These are phyloP conservation scores for Heliconius cydno DNA, from an alignment of 2,888 invertebrate genomes.

Conservation along the genomic window DNA sequence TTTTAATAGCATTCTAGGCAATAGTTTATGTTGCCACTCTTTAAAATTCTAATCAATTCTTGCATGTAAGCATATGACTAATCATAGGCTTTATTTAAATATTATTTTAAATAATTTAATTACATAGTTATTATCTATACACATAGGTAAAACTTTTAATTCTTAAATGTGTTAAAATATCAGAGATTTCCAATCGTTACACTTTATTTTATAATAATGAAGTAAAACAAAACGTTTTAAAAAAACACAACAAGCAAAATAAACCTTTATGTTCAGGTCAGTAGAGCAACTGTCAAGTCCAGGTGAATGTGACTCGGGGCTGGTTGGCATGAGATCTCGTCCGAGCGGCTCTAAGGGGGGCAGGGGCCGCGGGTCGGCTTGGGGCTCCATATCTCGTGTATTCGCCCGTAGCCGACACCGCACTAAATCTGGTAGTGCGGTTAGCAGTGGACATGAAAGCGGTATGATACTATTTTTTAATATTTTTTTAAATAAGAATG, in stretches of 20 bases:
- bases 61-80: too few species aligned
- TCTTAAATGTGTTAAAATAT: too few species aligned
- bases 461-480: constrained; percentile 65
- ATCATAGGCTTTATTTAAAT: too few species aligned
- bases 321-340: constrained; percentile 76
- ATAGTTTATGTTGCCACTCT: too few species aligned
- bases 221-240: not conserved
- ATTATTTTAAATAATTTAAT: too few species aligned
- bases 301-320: constrained; percentile 87
- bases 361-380: constrained; percentile 89
- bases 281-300: constrained; percentile 93
- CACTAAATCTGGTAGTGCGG: constrained; percentile 87
- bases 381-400: constrained; percentile 96
- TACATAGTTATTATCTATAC: too few species aligned
- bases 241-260: not conserved
- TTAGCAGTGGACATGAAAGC: constrained; percentile 86
- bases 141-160: too few species aligned
- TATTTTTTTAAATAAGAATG: not conserved
- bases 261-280: constrained; percentile 75
- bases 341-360: constrained; percentile 72
- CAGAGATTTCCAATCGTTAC: too few species aligned
- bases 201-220: too few species aligned
- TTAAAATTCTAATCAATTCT: too few species aligned
- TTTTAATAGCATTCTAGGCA: too few species aligned
- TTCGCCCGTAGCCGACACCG: constrained; percentile 94